phyloP scores from a whole-genome alignment of 2,113 vertebrate genomes.

The Potamarius usumacintae region DNA sequence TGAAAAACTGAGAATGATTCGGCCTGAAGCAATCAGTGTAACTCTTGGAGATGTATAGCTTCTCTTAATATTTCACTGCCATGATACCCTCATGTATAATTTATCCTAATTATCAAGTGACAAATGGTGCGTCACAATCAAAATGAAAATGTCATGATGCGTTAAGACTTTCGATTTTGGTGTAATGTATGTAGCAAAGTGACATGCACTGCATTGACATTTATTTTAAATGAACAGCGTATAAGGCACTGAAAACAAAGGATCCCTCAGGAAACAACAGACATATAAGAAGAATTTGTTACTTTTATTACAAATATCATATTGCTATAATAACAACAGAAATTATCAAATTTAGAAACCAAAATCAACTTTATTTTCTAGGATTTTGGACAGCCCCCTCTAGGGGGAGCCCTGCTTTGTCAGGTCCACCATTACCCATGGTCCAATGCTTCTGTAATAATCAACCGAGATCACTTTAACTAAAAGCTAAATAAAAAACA shows the following conservation, averaged over 20 bases:
- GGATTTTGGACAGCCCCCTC: not conserved
- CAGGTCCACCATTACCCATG: not conserved
- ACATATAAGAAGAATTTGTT: not conserved
- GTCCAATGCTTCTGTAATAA: not conserved
- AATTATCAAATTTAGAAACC: not conserved
- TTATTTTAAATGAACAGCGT: slow-evolving; percentile 18
- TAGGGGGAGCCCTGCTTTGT: not conserved
- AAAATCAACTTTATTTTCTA: not conserved
- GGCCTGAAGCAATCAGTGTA: slow-evolving; percentile 21
- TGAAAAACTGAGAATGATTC: not conserved
- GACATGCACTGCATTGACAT: not conserved
- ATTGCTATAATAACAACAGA: not conserved
- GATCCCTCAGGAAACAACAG: not conserved
- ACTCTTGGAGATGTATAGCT: not conserved
- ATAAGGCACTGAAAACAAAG: not conserved
- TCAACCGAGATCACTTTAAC: not conserved
- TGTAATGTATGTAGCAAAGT: slow-evolving; percentile 4
- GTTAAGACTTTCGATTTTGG: slow-evolving; percentile 24
- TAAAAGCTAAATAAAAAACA: no score
- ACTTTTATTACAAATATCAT: not conserved
- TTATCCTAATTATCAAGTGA: slow-evolving; percentile 33
- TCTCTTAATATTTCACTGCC: slow-evolving; percentile 17
- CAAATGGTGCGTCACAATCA: slow-evolving; percentile 32
- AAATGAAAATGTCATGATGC: slow-evolving; percentile 37
- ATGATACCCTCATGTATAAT: slow-evolving; percentile 1